phyloP scores from a whole-genome alignment of 2,888 invertebrate genomes.

The Caenorhabditis sp. region DNA sequence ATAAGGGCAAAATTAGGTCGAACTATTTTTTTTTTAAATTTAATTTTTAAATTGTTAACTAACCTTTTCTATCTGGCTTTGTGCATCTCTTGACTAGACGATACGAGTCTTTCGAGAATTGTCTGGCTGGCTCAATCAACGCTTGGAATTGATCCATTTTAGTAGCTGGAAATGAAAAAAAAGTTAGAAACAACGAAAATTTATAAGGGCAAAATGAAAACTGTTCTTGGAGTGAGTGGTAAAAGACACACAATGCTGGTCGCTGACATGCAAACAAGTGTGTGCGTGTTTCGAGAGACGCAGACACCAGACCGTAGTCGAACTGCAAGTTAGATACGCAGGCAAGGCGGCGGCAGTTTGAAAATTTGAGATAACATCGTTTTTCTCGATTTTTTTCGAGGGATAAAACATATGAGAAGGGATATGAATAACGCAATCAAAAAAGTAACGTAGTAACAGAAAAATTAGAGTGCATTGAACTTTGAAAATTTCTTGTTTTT shows the following conservation, averaged over 20 bases:
- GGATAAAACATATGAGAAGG: neutral
- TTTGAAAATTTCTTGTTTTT: no score
- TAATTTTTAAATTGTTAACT: slow-evolving; percentile 8
- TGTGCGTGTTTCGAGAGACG: slow-evolving; percentile 34
- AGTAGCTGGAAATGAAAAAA: neutral
- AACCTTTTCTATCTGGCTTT: slow-evolving; percentile 98
- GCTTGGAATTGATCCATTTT: slow-evolving; percentile 94
- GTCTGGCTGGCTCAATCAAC: slow-evolving; percentile 91
- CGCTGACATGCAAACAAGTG: slow-evolving; percentile 27
- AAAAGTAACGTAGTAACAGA: no score
- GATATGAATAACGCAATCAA: neutral
- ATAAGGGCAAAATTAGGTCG: no score
- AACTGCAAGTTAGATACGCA: slow-evolving; percentile 46
- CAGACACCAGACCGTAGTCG: slow-evolving; percentile 32
- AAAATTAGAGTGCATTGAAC: no score
- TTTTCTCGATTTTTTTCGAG: neutral
- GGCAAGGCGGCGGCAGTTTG: slow-evolving; percentile 27
- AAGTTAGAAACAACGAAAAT: slow-evolving; percentile 2
- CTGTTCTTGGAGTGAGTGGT: slow-evolving; percentile 4
- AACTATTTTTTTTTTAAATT: neutral
- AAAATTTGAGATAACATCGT: slow-evolving; percentile 3
- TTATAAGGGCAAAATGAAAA: slow-evolving; percentile 7
- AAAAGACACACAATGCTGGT: slow-evolving; percentile 6
- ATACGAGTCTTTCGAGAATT: slow-evolving; percentile 97
- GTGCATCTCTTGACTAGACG: slow-evolving; percentile 98